phyloP scores from a whole-genome alignment of 2,797 vertebrate species.

The Pseudomugil gertrudae region DNA sequence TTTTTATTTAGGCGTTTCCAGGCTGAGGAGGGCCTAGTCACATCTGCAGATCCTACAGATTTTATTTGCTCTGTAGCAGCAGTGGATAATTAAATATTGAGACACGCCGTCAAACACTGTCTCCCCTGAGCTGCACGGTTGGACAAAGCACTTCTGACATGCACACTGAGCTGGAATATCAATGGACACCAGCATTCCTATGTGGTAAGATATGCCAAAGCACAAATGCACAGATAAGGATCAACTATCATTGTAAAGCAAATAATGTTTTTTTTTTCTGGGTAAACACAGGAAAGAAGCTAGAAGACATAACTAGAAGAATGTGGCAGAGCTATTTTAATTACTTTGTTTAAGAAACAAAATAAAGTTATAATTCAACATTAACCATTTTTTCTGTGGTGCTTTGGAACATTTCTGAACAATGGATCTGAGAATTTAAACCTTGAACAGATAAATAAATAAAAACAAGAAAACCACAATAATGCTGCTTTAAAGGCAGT shows the following conservation, averaged over 20 bases:
- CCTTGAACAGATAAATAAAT: no score
- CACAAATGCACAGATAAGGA: conserved; percentile 35
- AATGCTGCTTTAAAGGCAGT: background rate
- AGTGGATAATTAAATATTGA: conserved; percentile 78
- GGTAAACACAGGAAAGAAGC: conserved; percentile 8
- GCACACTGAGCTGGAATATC: conserved; percentile 69
- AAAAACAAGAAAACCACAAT: background rate
- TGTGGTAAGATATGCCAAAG: conserved; percentile 33
- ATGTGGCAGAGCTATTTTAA: background rate
- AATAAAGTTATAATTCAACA: background rate
- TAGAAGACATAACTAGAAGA: conserved; percentile 11
- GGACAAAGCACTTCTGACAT: conserved; percentile 74
- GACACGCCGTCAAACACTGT: conserved; percentile 68
- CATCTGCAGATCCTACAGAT: conserved; percentile 59
- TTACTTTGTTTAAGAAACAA: background rate
- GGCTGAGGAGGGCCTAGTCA: no score
- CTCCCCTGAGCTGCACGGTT: conserved; percentile 49
- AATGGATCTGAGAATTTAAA: no score
- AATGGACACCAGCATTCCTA: conserved; percentile 57
- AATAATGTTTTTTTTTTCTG: conserved; percentile 18
- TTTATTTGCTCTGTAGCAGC: conserved; percentile 74
- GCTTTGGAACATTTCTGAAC: no score
- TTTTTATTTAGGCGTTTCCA: no score
- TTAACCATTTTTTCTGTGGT: no score
- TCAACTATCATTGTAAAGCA: conserved; percentile 27